Conservation (phyloP, 2,888 invertebrate genomes). For the Acronicta alni region DNA sequence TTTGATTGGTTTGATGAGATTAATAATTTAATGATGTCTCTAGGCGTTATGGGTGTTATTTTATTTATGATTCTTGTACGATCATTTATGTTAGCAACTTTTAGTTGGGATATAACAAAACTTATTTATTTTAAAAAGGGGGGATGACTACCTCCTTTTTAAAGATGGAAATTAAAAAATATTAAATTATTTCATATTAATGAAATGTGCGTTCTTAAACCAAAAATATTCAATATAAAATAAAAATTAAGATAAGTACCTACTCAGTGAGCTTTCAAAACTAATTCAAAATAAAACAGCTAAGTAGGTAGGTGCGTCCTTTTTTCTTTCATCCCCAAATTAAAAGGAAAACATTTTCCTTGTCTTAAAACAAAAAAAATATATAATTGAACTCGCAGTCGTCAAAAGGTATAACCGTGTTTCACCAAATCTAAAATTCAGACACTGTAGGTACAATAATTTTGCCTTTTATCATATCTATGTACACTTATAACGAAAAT, state of each 20-base stretch:
- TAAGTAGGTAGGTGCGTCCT: neutral
- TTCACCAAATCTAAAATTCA: neutral
- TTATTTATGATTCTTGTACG: slow-evolving; percentile 24
- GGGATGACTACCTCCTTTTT: too few species aligned
- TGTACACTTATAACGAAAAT: slow-evolving; percentile 23
- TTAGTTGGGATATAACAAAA: neutral
- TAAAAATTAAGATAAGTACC: too few species aligned
- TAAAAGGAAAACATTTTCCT: slow-evolving; percentile 11
- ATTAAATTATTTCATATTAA: too few species aligned
- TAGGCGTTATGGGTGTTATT: slow-evolving; percentile 1
- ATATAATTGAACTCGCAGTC: neutral
- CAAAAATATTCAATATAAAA: too few species aligned
- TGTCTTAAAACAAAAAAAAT: slow-evolving; percentile 9
- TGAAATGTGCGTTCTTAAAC: too few species aligned
- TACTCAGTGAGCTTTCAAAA: too few species aligned
- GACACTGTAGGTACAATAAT: slow-evolving; percentile 18
- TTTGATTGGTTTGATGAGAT: slow-evolving; percentile 16
- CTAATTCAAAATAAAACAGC: neutral
- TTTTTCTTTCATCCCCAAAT: slow-evolving; percentile 12
- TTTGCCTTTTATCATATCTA: slow-evolving; percentile 25
- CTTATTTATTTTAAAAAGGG: too few species aligned
- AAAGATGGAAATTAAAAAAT: too few species aligned
- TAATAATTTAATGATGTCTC: slow-evolving; percentile 15
- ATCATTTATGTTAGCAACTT: slow-evolving; percentile 7
- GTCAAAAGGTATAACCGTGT: too few species aligned